These are phyloP conservation scores for Phrynocephalus forsythii DNA, from an alignment of 2,797 vertebrate genomes.

Conservation along the genomic window DNA sequence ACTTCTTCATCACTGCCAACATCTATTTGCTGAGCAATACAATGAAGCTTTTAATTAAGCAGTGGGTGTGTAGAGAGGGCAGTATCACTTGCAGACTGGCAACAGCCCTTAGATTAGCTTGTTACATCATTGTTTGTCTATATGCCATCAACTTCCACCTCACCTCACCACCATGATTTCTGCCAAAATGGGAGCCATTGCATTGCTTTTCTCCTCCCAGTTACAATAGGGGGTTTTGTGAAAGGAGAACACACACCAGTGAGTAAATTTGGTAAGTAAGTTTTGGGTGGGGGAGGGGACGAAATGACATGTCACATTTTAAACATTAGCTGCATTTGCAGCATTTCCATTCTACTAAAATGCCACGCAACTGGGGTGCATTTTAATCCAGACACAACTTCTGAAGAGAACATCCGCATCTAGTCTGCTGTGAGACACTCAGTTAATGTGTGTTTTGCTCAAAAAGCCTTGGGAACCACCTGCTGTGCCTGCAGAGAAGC, in stretches of 20 bases:
- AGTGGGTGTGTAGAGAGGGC: background rate
- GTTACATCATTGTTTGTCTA: background rate
- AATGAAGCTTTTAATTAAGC: slow-evolving; percentile 16
- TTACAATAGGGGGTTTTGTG: background rate
- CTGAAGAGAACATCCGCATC: background rate
- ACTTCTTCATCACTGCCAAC: background rate
- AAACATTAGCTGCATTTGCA: background rate
- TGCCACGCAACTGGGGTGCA: background rate
- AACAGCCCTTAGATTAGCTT: background rate
- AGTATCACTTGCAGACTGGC: slow-evolving; percentile 1
- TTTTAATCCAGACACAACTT: background rate
- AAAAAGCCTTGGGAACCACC: background rate
- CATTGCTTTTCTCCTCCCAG: background rate
- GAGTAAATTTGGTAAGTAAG: background rate
- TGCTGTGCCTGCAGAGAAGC: background rate
- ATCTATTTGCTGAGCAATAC: slow-evolving; percentile 1
- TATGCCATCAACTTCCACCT: background rate
- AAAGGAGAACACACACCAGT: background rate
- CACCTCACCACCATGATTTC: too few species aligned
- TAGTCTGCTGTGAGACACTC: background rate
- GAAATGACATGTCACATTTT: too few species aligned
- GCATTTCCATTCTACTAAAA: background rate
- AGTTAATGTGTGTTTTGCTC: background rate
- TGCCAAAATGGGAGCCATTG: too few species aligned
- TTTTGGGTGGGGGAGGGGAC: too few species aligned